Percentiles rank a stretch among this genome's conserved stretches.
phyloP scores from a whole-genome alignment of 1,140 invertebrate species.

The Lamellibrachia luymesi region DNA sequence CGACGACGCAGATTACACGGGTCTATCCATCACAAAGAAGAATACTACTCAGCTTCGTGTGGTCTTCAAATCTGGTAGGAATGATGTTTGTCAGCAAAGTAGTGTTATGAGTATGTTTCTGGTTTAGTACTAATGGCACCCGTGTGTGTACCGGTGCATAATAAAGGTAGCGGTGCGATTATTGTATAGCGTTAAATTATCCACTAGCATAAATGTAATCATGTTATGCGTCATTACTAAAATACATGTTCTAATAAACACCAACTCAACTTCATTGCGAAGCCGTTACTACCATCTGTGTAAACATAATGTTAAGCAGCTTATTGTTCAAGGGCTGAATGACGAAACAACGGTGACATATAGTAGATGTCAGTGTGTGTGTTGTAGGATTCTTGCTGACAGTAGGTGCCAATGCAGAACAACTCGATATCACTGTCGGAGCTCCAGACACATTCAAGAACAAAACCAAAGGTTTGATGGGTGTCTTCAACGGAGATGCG shows the following conservation, averaged over 20 bases:
- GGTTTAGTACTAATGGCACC: too few species aligned
- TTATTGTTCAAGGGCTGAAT: not conserved
- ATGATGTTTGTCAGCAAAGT: not conserved
- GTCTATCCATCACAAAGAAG: not conserved
- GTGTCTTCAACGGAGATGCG: not conserved
- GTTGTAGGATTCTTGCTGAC: not conserved
- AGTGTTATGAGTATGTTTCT: not conserved
- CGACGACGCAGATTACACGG: not conserved
- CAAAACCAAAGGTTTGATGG: not conserved
- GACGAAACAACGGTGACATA: not conserved
- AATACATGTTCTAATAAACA: not conserved
- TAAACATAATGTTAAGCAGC: not conserved
- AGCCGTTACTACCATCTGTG: too few species aligned
- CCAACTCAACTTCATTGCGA: not conserved
- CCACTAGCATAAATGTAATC: too few species aligned
- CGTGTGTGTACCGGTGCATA: not conserved
- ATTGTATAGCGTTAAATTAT: too few species aligned
- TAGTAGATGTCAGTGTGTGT: not conserved
- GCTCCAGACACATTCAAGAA: not conserved
- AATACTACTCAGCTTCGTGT: not conserved
- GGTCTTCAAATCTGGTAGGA: not conserved
- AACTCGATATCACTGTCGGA: not conserved
- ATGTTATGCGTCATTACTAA: too few species aligned
- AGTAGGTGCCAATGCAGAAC: not conserved
- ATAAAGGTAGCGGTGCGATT: too few species aligned